phyloP scores from a whole-genome alignment of 2,888 invertebrate genomes.

The Luperina nickerlii region DNA sequence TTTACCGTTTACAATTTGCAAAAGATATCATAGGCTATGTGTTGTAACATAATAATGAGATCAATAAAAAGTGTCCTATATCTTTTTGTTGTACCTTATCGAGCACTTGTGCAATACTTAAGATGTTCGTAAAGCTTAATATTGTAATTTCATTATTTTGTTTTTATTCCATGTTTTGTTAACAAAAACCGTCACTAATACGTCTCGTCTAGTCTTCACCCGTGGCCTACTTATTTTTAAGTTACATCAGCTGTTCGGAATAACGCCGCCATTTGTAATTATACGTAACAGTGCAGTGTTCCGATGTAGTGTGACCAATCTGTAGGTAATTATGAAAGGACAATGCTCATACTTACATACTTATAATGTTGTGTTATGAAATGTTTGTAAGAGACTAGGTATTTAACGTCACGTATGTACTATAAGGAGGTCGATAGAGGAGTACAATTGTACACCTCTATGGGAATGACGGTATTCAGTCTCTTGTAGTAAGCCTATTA shows the following conservation, averaged over 20 bases:
- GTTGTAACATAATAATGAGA: too few relatives aligned
- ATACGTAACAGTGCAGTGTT: slow-evolving; percentile 39
- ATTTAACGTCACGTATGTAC: neutral
- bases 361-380: neutral
- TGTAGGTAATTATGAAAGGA: slow-evolving; percentile 34
- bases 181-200: neutral
- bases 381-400: neutral
- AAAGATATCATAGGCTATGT: too few relatives aligned
- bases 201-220: slow-evolving; percentile 18
- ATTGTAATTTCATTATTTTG: neutral
- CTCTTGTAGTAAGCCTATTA: too few relatives aligned
- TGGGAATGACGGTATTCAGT: neutral
- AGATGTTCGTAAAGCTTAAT: neutral
- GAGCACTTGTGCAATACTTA: neutral
- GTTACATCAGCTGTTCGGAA: slow-evolving; percentile 48
- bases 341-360: slow-evolving; percentile 7
- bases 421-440: neutral
- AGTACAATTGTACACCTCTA: neutral
- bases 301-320: slow-evolving; percentile 45
- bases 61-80: neutral
- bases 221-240: slow-evolving; percentile 49
- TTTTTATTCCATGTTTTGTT: neutral
- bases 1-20: too few relatives aligned
- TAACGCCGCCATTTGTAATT: slow-evolving; percentile 38
- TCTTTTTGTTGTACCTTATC: neutral